Evolutionary conservation across 2,113 vertebrate genomes (phyloP).

Genomic region (Kobus ellipsiprymnus): DNA sequence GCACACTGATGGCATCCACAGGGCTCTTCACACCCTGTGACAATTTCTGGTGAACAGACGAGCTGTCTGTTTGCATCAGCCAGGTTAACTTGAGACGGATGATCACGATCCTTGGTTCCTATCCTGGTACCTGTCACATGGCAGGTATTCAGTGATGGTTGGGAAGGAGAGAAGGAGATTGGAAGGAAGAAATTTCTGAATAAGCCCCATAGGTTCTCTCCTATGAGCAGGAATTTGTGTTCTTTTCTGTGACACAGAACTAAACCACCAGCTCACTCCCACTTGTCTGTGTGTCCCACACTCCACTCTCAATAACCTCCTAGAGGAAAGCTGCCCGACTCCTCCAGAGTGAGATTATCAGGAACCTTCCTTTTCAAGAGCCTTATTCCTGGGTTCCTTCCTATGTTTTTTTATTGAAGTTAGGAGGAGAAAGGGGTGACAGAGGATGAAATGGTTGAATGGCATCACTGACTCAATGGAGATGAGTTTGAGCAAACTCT

Average conservation of each 20-base stretch:
- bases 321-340: neutral
- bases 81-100: neutral
- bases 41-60: neutral
- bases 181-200: neutral
- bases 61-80: neutral
- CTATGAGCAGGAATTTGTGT: neutral
- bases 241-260: neutral
- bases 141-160: neutral
- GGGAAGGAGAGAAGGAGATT: neutral
- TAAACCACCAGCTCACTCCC: too few species aligned
- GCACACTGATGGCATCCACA: too few species aligned
- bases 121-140: neutral
- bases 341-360: neutral
- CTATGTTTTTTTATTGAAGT: neutral
- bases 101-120: neutral
- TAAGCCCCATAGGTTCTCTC: neutral
- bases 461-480: neutral
- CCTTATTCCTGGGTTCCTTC: neutral
- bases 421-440: neutral
- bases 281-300: too few species aligned
- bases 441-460: neutral
- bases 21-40: too few species aligned
- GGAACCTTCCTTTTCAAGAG: neutral
- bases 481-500: neutral
- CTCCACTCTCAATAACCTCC: fast-evolving